Evolutionary conservation across 2,113 vertebrate genomes (phyloP).

Genomic region (Zosterops japonicus): DNA sequence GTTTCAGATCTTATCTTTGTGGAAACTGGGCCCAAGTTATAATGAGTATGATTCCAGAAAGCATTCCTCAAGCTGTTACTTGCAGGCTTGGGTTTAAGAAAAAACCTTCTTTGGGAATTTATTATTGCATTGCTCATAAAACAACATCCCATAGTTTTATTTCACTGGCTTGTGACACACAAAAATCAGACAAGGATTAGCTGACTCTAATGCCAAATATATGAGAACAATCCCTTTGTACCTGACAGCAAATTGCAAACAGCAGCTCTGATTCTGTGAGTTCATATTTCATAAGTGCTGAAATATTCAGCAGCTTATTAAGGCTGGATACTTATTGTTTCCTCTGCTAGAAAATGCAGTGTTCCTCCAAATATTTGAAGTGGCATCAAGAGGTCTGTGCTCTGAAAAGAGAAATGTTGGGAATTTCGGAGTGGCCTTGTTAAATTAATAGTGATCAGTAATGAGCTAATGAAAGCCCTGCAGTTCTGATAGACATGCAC

Average conservation of each 20-base stretch:
- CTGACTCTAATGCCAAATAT: slow-evolving; percentile 29
- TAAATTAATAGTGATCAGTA: neutral
- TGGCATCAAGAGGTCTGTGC: neutral
- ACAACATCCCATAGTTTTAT: neutral
- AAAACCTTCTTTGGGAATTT: slow-evolving; percentile 6
- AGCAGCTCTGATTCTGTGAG: neutral
- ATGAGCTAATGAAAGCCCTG: neutral
- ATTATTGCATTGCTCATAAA: slow-evolving; percentile 38
- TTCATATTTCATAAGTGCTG: slow-evolving; percentile 18
- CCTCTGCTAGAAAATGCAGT: neutral
- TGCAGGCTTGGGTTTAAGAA: neutral
- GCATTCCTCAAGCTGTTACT: neutral
- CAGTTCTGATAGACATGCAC: neutral
- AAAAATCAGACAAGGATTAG: slow-evolving; percentile 35
- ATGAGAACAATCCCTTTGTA: slow-evolving; percentile 56
- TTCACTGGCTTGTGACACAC: neutral
- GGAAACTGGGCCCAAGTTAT: neutral
- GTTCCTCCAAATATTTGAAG: neutral
- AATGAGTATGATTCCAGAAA: neutral
- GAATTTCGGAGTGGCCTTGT: neutral
- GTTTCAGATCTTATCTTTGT: neutral
- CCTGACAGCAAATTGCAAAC: slow-evolving; percentile 45
- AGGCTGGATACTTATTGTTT: neutral
- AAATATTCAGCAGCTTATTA: slow-evolving; percentile 54
- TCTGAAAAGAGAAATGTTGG: neutral